phyloP scores from a whole-genome alignment of 2,113 vertebrate genomes.

The Odontesthes bonariensis region DNA sequence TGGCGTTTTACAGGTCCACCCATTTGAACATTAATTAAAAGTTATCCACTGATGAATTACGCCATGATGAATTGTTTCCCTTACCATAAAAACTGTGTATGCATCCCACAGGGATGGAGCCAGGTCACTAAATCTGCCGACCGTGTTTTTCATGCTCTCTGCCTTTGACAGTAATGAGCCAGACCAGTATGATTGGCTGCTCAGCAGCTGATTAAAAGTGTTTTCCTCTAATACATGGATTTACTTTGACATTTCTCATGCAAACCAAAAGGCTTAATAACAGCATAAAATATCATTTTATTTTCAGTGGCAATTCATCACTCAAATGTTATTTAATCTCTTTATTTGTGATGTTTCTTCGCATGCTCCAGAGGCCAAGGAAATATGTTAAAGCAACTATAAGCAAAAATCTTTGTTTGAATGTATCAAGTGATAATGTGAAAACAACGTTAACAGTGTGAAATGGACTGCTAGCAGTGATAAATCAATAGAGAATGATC shows the following conservation, averaged over 20 bases:
- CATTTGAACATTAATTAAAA: slow-evolving; percentile 77
- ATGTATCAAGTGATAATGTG: not conserved
- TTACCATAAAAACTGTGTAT: slow-evolving; percentile 72
- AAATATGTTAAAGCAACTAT: too few species aligned
- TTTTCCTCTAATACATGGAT: slow-evolving; percentile 66
- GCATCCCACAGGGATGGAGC: slow-evolving; percentile 55
- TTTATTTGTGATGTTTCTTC: not conserved
- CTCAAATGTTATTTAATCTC: slow-evolving; percentile 11
- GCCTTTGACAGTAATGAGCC: slow-evolving; percentile 74
- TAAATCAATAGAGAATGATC: slow-evolving; percentile 1
- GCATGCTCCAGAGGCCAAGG: not conserved
- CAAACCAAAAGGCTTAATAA: slow-evolving; percentile 34
- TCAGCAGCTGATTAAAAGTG: slow-evolving; percentile 75
- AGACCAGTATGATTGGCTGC: slow-evolving; percentile 67
- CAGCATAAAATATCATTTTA: slow-evolving; percentile 22
- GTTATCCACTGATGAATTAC: slow-evolving; percentile 75
- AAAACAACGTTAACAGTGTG: slow-evolving; percentile 8
- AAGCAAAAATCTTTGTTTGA: too few species aligned
- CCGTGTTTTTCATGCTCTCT: slow-evolving; percentile 72
- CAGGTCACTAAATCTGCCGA: slow-evolving; percentile 75
- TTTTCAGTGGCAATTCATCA: slow-evolving; percentile 29
- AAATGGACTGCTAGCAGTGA: not conserved
- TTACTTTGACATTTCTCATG: slow-evolving; percentile 67
- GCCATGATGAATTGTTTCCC: slow-evolving; percentile 76
- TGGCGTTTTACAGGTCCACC: slow-evolving; percentile 55